Percentiles rank a stretch among this genome's conserved stretches.
Evolutionary conservation across 2,113 vertebrate species (phyloP).

Genomic region (Actenoides hombroni): DNA sequence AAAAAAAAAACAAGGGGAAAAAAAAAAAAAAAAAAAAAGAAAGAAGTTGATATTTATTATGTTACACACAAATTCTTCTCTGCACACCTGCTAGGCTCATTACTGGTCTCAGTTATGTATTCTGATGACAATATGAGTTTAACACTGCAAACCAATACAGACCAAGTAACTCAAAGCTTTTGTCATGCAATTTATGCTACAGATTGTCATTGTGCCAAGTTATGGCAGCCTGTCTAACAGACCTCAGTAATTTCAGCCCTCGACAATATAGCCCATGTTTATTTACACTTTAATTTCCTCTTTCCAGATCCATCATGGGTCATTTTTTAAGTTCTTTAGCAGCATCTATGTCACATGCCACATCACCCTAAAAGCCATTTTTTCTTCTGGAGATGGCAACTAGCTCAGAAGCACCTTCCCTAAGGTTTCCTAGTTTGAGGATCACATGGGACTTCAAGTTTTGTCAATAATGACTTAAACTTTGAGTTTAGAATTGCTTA

Average conservation of each 20-base stretch:
- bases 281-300: neutral
- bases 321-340: neutral
- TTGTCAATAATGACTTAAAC: neutral
- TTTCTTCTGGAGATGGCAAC: neutral
- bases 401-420: neutral
- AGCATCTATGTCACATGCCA: neutral
- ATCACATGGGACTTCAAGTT: neutral
- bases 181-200: neutral
- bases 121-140: neutral
- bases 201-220: neutral
- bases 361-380: neutral
- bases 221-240: neutral
- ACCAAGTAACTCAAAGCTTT: neutral
- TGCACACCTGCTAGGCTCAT: neutral
- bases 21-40: neutral
- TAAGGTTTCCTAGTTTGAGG: neutral
- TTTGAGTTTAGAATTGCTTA: neutral
- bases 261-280: neutral
- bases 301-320: neutral
- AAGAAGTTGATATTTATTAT: neutral
- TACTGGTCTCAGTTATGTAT: neutral
- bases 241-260: neutral
- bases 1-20: neutral
- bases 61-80: neutral
- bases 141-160: neutral